Evolutionary conservation across 2,113 vertebrate species (phyloP).

Genomic region (Oreochromis aureus): DNA sequence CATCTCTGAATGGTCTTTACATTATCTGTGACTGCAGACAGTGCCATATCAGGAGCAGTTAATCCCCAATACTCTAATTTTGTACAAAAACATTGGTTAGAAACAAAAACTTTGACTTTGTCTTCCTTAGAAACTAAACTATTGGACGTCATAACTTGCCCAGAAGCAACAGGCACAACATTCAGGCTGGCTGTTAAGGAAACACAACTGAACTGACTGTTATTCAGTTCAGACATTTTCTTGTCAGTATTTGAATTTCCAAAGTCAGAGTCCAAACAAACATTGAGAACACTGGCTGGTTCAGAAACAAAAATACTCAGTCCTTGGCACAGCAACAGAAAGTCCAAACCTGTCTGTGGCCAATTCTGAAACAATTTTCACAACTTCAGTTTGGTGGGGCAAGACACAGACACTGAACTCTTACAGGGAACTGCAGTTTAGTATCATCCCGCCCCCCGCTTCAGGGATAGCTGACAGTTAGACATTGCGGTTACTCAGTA

Average conservation of each 20-base stretch:
- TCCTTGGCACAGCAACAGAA: not conserved
- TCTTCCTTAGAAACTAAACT: no score
- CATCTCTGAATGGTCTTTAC: no score
- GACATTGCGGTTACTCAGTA: not conserved
- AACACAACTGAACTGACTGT: no score
- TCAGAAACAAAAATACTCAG: not conserved
- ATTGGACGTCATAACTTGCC: no score
- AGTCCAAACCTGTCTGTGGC: not conserved
- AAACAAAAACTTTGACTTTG: no score
- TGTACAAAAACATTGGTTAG: no score
- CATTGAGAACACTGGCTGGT: not conserved
- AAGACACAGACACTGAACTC: not conserved
- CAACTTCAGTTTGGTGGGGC: not conserved
- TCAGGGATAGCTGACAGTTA: not conserved
- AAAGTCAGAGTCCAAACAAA: not conserved
- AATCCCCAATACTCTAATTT: no score
- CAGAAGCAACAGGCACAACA: no score
- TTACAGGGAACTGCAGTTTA: not conserved
- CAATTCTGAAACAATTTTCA: not conserved
- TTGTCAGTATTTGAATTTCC: not conserved
- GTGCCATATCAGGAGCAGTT: no score
- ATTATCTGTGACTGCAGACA: no score
- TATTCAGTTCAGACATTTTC: no score
- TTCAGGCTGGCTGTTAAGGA: no score
- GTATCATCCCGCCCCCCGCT: not conserved